Evolutionary conservation across 2,113 vertebrate species (phyloP).

Genomic region (Octodon degus): DNA sequence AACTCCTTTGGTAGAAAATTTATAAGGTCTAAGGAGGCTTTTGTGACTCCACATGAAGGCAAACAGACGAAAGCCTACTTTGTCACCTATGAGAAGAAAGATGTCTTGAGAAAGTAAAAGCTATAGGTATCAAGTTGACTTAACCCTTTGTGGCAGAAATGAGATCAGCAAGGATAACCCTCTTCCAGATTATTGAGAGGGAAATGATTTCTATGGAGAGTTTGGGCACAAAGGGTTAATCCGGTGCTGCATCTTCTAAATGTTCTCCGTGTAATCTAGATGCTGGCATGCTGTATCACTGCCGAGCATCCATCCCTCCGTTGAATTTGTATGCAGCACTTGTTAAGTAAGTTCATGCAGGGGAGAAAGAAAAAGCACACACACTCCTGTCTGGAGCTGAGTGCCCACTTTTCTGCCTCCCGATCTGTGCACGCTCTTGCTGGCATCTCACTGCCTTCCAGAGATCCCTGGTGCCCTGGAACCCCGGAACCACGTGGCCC

Average conservation of each 20-base stretch:
- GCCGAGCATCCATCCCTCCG: neutral
- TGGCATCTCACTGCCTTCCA: neutral
- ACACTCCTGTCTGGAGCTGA: neutral
- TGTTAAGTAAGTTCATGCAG: constrained; percentile 38
- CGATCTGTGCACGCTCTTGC: neutral
- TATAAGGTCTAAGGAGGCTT: neutral
- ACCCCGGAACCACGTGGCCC: neutral
- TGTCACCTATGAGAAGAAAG: neutral
- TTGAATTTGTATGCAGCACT: neutral
- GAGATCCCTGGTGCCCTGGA: neutral
- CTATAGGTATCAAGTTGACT: neutral
- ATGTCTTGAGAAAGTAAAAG: neutral
- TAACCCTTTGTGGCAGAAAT: constrained; percentile 49
- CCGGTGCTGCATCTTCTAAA: constrained; percentile 25
- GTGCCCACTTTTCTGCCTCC: neutral
- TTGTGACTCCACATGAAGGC: neutral
- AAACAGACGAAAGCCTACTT: neutral
- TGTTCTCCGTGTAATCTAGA: neutral
- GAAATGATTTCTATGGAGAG: neutral
- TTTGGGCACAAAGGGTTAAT: constrained; percentile 49
- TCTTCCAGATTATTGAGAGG: neutral
- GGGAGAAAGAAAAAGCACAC: neutral
- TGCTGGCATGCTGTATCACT: neutral
- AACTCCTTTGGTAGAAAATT: neutral
- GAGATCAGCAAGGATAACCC: neutral